Base-by-base conservation (phyloP, 2,888 invertebrate genomes). In the Eupelmus urozonus region DNA sequence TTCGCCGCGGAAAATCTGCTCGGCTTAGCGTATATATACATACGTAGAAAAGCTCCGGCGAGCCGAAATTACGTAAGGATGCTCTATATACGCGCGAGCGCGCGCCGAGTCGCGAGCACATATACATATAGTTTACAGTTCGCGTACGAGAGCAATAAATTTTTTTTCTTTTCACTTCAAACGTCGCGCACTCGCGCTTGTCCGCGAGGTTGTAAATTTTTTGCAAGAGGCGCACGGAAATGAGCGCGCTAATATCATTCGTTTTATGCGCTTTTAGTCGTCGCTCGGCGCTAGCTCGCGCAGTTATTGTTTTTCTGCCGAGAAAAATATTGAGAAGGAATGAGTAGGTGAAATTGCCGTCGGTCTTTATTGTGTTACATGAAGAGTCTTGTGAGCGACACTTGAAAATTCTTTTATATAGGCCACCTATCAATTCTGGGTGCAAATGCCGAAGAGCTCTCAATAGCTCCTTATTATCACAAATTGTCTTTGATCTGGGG, bases 1-100 rank as follows among this genome's bases (percentile, higher is more conserved):
- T 67, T 18, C 51, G 25, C 1, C 23, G 40, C 25, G 55, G 27
- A 57, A 69, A 57, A 69, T 57, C 42, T 18, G 9, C 27, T n/a
- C 63, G 63, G 9, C 9, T 45, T 27, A 5, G 1, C 16, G 3
- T 2, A 16, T 23, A 16, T 29, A n/a, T 59, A 40, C 40, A 20
- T 59, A 40, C 40, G 11, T 13, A 20, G 42, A 63, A 63, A 63
- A 42, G 42, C 42, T 42, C 16, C 60, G 18, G n/a, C n/a, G n/a
- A 1, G 18, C 9, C n/a, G n/a, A 34, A 23, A 25, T 66, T 66
- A 51, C 51, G 65, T 51, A 66, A 51, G 7, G 11, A 2, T 0
- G n/a, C 5, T 49, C 4, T 29, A 18, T 29, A 42, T 18, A 29
- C 23, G 23, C 20, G 5, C n/a, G n/a, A 18, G 18, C 51, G 34